Conservation (phyloP, 2,888 invertebrate genomes). For the Agonopterix arenella region DNA sequence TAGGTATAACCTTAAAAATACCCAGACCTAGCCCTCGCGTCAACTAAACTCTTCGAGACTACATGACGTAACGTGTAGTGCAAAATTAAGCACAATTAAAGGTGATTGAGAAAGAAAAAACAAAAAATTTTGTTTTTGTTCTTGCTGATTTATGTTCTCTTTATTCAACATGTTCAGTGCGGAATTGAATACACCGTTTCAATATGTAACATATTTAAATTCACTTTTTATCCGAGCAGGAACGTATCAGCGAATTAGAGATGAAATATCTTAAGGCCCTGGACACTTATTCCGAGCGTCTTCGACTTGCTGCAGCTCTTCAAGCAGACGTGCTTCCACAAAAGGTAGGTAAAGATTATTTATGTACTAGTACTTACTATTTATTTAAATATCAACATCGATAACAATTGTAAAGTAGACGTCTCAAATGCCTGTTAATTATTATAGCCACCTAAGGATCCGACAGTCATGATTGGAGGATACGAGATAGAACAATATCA, state of each 20-base stretch:
- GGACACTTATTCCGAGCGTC: constrained; percentile 47
- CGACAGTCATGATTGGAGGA: constrained; percentile 40
- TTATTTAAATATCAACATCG: no score
- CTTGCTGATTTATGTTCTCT: no score
- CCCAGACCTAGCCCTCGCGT: no score
- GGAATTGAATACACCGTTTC: no score
- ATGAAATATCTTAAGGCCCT: constrained; percentile 48
- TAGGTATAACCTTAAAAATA: no score
- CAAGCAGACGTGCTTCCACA: constrained; percentile 55
- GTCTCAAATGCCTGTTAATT: background rate
- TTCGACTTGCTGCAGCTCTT: constrained; percentile 59
- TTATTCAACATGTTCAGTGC: no score
- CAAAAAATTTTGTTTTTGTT: no score
- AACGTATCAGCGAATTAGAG: constrained; percentile 48
- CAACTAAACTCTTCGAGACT: no score
- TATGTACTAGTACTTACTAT: background rate
- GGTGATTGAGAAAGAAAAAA: no score
- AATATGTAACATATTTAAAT: no score
- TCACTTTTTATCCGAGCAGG: constrained; percentile 24
- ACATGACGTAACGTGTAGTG: no score
- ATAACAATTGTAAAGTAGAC: background rate
- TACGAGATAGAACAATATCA: constrained; percentile 49
- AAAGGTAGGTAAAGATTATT: constrained; percentile 35
- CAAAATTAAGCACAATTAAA: no score
- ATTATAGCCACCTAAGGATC: constrained; percentile 35